Base-by-base conservation (phyloP, 1,140 invertebrate species). In the Pachypeltis micranthus region DNA sequence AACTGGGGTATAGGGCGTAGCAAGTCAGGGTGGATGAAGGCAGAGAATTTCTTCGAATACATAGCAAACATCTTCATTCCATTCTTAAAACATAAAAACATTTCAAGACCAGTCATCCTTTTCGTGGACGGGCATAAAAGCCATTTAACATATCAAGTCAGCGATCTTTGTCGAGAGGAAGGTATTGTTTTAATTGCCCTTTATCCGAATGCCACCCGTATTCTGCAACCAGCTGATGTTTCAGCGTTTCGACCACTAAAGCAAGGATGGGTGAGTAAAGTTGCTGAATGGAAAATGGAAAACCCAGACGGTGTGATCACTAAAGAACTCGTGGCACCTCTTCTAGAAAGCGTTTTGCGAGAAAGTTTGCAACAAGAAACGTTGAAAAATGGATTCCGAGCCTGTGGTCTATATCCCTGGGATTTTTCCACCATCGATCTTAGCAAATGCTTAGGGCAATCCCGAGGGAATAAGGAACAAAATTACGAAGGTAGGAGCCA, bases 221-320 rank as follows among this genome's bases (percentile, higher is more conserved):
- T 77, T 21, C 44, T 76, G 2, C 75, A 77, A 67, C 76, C 76
- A 12, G 57, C 71, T 29, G 75, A 76, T 68, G 72, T 77, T 1
- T 60, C 68, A 0, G 70, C 73, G 29, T 76, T 77, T 67, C 44
- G 65, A 1, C 66, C 73, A 25, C 58, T 74, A 2, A 76, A 76
- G 69, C 55, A 47, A 25, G 61, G 55, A 4, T 76, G 75, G 74
- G 71, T 67, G 62, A 68, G 73, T 47, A 62, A 64, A 1, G 69
- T 73, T 19, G 14, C 25, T 14, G 55, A 57, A 19, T 57, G 55
- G 55, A 57, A 19, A 57, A 51, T 10, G 23, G 28, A 29, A 44
- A 29, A 62, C 56, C 21, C 55, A 39, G 39, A 51, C 54, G 44
- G 44, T 54, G 34, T 54, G 25, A 62, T 44, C 61, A 51, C 44